Evolutionary conservation across 2,797 vertebrate genomes (phyloP).

Genomic region (Oreochromis grahami): DNA sequence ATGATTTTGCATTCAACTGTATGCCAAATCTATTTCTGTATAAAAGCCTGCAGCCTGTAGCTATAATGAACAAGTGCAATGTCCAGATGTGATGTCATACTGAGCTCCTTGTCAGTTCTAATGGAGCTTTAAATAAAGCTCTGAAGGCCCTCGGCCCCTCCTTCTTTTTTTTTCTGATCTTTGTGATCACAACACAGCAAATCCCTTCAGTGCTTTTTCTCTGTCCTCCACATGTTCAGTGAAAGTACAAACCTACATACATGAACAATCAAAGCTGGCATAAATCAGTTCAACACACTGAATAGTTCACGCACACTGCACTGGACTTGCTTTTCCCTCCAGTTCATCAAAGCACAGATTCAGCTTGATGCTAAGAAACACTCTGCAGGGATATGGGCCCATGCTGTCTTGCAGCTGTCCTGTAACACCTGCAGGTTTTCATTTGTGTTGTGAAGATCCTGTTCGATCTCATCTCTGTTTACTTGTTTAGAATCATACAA

Average conservation of each 20-base stretch:
- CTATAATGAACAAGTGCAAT: slow-evolving; percentile 40
- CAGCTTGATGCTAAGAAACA: not conserved
- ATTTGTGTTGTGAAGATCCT: not conserved
- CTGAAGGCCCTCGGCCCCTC: slow-evolving; percentile 29
- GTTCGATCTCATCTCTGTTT: not conserved
- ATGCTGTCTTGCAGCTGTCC: slow-evolving; percentile 1
- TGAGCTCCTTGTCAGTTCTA: slow-evolving; percentile 50
- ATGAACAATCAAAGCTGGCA: slow-evolving; percentile 20
- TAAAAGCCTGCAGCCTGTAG: slow-evolving; percentile 3
- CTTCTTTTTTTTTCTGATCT: slow-evolving; percentile 21
- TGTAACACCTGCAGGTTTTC: slow-evolving; percentile 13
- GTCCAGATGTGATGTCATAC: slow-evolving; percentile 66
- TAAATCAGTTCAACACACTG: slow-evolving; percentile 1
- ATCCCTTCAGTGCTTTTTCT: not conserved
- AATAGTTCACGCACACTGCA: not conserved
- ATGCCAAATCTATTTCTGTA: slow-evolving; percentile 1
- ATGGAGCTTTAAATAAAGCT: slow-evolving; percentile 59
- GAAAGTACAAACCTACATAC: slow-evolving; percentile 19
- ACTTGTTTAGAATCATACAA: not conserved
- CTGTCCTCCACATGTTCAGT: slow-evolving; percentile 27
- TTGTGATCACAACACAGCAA: slow-evolving; percentile 5
- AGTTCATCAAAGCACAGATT: slow-evolving; percentile 25
- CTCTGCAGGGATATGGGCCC: not conserved
- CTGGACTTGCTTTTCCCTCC: not conserved
- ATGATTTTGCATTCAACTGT: slow-evolving; percentile 14